phyloP scores from a whole-genome alignment of 2,797 vertebrate species.

The Gobio occitaniae region DNA sequence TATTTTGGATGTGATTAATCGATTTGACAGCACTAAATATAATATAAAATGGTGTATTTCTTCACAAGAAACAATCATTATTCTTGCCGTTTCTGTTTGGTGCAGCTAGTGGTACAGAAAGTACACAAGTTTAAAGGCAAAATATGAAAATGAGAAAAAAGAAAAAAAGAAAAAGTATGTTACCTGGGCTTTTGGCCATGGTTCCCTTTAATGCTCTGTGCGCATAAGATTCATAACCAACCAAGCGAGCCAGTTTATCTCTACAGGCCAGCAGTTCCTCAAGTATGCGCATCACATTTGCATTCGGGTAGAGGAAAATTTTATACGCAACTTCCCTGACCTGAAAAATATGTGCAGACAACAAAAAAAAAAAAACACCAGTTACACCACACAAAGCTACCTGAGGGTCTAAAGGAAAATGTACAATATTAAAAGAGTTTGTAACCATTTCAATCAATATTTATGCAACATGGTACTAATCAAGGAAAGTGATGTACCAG shows the following conservation, averaged over 20 bases:
- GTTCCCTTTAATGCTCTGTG: conserved; percentile 95
- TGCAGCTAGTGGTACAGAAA: neutral
- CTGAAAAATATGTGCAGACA: conserved; percentile 67
- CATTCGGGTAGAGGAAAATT: conserved; percentile 91
- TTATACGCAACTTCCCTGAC: conserved; percentile 95
- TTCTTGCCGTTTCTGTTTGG: no score
- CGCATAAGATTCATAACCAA: conserved; percentile 90
- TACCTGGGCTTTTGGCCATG: conserved; percentile 94
- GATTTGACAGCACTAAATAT: no score
- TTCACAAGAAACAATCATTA: neutral
- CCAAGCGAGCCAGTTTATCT: conserved; percentile 87
- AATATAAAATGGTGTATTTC: neutral
- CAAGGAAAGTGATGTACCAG: conserved; percentile 75
- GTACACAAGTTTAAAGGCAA: neutral
- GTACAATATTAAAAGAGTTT: neutral
- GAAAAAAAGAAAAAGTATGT: neutral
- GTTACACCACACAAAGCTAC: neutral
- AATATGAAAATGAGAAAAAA: neutral
- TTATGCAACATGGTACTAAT: neutral
- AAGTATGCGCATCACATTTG: conserved; percentile 82
- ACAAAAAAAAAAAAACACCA: neutral
- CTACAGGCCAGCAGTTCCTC: conserved; percentile 88
- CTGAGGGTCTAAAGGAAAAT: no score
- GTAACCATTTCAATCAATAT: neutral
- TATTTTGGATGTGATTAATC: no score